phyloP scores from a whole-genome alignment of 2,888 invertebrate genomes.

The Spatulosminthurus flaviceps region DNA sequence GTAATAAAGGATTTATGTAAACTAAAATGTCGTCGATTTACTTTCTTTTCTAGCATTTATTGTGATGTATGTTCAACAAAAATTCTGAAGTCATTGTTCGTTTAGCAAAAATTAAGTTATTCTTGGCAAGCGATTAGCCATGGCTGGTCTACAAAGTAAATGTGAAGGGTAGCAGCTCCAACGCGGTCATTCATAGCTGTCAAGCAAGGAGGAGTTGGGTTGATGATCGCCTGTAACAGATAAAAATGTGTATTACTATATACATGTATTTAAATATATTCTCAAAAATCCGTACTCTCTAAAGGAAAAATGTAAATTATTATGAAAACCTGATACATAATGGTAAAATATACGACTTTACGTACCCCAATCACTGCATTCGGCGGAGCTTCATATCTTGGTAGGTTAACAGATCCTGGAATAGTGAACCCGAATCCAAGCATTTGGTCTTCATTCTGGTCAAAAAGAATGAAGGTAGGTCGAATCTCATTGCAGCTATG shows the following conservation, averaged over 20 bases:
- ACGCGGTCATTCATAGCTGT: slow-evolving; percentile 36
- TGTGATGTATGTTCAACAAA: too few species aligned
- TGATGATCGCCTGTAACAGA: slow-evolving; percentile 31
- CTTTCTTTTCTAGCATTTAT: too few species aligned
- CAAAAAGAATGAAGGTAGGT: slow-evolving; percentile 56
- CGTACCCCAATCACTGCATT: slow-evolving; percentile 37
- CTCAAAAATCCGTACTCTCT: too few species aligned
- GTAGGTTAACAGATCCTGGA: slow-evolving; percentile 47
- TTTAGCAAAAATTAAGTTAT: not conserved
- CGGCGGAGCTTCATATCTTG: slow-evolving; percentile 53
- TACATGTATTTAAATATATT: too few species aligned
- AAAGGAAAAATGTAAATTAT: too few species aligned
- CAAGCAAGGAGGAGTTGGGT: slow-evolving; percentile 31
- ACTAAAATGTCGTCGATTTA: too few species aligned
- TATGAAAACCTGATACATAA: too few species aligned
- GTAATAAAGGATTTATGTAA: too few species aligned
- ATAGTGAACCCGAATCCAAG: slow-evolving; percentile 58
- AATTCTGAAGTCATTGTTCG: too few species aligned
- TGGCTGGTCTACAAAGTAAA: slow-evolving; percentile 22
- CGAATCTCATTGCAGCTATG: slow-evolving; percentile 51
- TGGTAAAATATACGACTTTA: too few species aligned
- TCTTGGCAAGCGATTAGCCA: slow-evolving; percentile 20
- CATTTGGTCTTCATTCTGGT: slow-evolving; percentile 44
- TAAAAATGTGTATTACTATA: too few species aligned
- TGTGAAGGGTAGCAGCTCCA: slow-evolving; percentile 36